These are phyloP conservation scores for Apeltes quadracus DNA, from an alignment of 2,113 vertebrate species.

Conservation along the genomic window DNA sequence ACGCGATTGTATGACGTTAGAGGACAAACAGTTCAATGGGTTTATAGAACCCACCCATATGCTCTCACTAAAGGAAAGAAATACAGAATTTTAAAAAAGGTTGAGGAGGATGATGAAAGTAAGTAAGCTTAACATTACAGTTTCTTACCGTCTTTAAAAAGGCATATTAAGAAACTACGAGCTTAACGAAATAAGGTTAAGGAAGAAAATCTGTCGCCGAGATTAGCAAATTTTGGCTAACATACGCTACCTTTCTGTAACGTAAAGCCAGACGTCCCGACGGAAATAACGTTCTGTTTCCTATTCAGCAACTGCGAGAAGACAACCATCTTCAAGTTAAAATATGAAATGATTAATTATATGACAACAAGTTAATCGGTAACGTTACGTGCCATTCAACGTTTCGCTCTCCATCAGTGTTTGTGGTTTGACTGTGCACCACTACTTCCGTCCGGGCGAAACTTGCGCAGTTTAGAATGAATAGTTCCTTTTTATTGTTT, in stretches of 20 bases:
- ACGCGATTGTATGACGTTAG: background rate
- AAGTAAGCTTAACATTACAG: background rate
- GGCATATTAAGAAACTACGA: background rate
- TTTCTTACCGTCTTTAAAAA: too few species aligned
- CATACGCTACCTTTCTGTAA: slow-evolving; percentile 9
- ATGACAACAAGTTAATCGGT: background rate
- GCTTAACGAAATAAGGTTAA: background rate
- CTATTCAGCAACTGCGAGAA: background rate
- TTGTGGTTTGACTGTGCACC: slow-evolving; percentile 31
- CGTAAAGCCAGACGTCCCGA: background rate
- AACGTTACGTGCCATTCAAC: slow-evolving; percentile 34
- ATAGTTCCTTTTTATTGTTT: slow-evolving; percentile 6
- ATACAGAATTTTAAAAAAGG: background rate
- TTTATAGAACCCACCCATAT: background rate
- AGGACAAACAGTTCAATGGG: slow-evolving; percentile 4
- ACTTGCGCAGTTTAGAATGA: background rate
- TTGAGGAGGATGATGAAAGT: background rate
- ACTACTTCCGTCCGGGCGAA: slow-evolving; percentile 25
- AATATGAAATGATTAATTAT: background rate
- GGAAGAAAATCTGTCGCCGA: background rate
- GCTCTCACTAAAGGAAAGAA: slow-evolving; percentile 5
- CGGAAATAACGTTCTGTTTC: background rate
- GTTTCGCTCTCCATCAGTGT: slow-evolving; percentile 23
- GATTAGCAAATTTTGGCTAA: slow-evolving; percentile 39
- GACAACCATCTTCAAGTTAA: fast-evolving